A percentile compares a stretch with the other conserved stretches of the same genome.
phyloP scores from a whole-genome alignment of 1,140 invertebrate genomes.

The Nephotettix cincticeps region DNA sequence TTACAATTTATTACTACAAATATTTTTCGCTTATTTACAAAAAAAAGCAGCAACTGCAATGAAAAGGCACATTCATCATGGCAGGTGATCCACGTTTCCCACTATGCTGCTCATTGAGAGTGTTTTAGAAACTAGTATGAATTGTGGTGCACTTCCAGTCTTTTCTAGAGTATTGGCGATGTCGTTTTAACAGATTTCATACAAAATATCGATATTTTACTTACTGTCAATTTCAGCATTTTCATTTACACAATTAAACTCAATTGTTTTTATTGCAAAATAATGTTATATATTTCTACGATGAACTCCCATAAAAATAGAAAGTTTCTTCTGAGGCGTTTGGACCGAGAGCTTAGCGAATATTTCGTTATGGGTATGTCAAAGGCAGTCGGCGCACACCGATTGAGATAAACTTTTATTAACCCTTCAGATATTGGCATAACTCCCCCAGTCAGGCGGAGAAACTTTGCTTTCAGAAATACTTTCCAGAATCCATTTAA shows the following conservation, averaged over 20 bases:
- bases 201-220: too few species aligned
- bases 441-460: not conserved
- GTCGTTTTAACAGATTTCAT: too few species aligned
- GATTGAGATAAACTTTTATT: not conserved
- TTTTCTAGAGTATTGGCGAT: too few species aligned
- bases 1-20: too few species aligned
- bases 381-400: not conserved
- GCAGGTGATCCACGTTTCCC: too few species aligned
- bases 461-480: conserved; percentile 18
- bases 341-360: conserved; percentile 1
- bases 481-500: not conserved
- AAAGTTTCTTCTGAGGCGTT: not conserved
- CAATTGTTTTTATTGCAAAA: not conserved
- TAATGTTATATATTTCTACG: not conserved
- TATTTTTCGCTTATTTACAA: too few species aligned
- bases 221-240: too few species aligned
- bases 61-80: too few species aligned
- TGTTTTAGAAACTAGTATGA: too few species aligned
- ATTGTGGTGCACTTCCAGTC: too few species aligned
- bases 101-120: too few species aligned
- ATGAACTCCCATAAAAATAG: not conserved
- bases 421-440: not conserved
- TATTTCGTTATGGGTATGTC: not conserved
- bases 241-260: not conserved
- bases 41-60: too few species aligned